These are phyloP conservation scores for Trachelus iudaicus DNA, from an alignment of 2,888 invertebrate species.

Conservation along the genomic window DNA sequence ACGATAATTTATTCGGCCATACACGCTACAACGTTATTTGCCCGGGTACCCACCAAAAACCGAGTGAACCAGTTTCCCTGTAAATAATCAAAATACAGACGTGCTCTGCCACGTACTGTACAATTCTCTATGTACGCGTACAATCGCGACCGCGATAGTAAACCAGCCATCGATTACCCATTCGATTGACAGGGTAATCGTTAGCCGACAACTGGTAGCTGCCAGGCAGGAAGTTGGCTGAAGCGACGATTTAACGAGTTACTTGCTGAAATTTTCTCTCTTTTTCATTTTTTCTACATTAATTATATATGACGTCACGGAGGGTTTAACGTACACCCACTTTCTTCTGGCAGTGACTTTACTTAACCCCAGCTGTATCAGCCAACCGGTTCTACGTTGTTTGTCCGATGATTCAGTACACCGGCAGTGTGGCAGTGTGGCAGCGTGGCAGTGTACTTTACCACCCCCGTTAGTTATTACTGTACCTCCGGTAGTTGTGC, in stretches of 20 bases:
- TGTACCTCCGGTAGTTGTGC: not conserved
- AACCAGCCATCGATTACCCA: not conserved
- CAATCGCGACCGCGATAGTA: not conserved
- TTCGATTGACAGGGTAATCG: not conserved
- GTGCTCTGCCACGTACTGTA: not conserved
- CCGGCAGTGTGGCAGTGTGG: not conserved
- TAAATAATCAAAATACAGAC: not conserved
- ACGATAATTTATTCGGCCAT: not conserved
- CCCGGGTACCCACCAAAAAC: not conserved
- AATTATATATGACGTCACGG: not conserved
- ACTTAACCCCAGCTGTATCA: not conserved
- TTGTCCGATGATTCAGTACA: not conserved
- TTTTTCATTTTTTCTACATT: too few relatives aligned
- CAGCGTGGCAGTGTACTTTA: not conserved
- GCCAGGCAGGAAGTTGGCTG: not conserved
- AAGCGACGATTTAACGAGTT: not conserved
- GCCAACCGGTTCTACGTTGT: not conserved
- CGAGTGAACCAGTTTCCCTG: not conserved
- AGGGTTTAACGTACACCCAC: not conserved
- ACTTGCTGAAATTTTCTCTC: not conserved
- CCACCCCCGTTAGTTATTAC: not conserved
- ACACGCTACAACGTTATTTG: not conserved
- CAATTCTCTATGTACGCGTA: not conserved
- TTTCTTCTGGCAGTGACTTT: not conserved
- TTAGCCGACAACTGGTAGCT: not conserved